Conservation (phyloP, 2,888 invertebrate species). For the Embidobia sp. region DNA sequence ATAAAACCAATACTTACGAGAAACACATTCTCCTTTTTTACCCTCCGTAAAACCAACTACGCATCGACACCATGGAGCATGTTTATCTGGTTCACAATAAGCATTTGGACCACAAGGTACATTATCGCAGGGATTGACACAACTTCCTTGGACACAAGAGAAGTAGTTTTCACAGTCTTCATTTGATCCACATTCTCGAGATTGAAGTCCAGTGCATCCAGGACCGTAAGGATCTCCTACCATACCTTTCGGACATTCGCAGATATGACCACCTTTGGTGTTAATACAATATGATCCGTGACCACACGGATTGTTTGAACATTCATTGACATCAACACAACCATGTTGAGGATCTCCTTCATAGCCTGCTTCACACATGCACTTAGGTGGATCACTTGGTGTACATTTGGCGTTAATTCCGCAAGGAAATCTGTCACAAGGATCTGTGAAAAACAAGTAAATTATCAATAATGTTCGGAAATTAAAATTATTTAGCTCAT, state of each 20-base stretch:
- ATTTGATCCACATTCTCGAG: constrained; percentile 87
- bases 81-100: constrained; percentile 93
- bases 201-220: constrained; percentile 86
- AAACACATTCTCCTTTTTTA: constrained; percentile 90
- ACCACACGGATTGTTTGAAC: constrained; percentile 91
- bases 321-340: constrained; percentile 93
- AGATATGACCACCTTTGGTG: constrained; percentile 92
- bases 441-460: constrained; percentile 80
- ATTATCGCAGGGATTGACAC: constrained; percentile 90
- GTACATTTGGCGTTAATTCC: constrained; percentile 95
- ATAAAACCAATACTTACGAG: constrained; percentile 83
- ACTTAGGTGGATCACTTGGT: constrained; percentile 93
- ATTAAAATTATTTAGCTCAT: too few species aligned
- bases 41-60: constrained; percentile 91
- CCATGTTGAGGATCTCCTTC: constrained; percentile 93
- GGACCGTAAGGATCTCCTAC: constrained; percentile 92
- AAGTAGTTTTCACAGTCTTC: constrained; percentile 91
- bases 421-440: constrained; percentile 94
- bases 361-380: constrained; percentile 93
- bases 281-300: constrained; percentile 95
- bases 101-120: constrained; percentile 92
- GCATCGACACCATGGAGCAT: constrained; percentile 94
- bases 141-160: constrained; percentile 89
- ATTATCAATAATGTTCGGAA: too few species aligned
- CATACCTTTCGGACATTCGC: constrained; percentile 92